These are phyloP conservation scores for Machaerirhynchus nigripectus DNA, from an alignment of 2,113 vertebrate genomes.

Conservation along the genomic window DNA sequence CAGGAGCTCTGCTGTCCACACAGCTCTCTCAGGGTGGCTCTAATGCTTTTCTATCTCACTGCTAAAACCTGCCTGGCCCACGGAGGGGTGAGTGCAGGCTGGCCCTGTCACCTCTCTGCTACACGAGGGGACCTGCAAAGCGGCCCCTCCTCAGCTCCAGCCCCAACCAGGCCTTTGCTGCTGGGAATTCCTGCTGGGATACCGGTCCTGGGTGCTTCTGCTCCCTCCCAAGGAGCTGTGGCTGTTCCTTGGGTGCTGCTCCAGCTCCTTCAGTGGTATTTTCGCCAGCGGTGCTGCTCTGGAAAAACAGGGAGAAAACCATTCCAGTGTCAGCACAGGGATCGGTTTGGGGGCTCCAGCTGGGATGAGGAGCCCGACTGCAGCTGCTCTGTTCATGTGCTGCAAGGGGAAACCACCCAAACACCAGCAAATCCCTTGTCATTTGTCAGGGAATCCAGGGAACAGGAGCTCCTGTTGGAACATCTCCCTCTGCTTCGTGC, in stretches of 20 bases:
- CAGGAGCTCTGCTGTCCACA: neutral
- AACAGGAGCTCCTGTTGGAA: neutral
- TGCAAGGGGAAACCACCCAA: neutral
- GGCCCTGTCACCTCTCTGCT: neutral
- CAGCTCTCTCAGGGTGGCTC: neutral
- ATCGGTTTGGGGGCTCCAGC: accelerated
- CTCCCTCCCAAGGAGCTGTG: neutral
- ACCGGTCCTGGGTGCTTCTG: neutral
- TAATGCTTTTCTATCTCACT: no score
- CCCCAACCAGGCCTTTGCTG: neutral
- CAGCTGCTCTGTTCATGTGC: neutral
- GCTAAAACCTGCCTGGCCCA: neutral
- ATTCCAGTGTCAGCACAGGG: neutral
- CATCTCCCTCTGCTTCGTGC: neutral
- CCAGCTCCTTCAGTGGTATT: conserved; percentile 64
- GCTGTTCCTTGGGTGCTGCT: neutral
- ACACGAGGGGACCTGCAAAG: neutral
- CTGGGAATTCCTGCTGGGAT: neutral
- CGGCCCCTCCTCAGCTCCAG: neutral
- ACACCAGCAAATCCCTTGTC: neutral
- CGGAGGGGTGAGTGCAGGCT: neutral
- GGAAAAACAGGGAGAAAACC: neutral
- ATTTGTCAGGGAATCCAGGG: neutral
- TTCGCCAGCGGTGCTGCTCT: conserved; percentile 82
- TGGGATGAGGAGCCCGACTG: neutral